Evolutionary conservation across 2,113 vertebrate species (phyloP).

Genomic region (Lonchura striata): DNA sequence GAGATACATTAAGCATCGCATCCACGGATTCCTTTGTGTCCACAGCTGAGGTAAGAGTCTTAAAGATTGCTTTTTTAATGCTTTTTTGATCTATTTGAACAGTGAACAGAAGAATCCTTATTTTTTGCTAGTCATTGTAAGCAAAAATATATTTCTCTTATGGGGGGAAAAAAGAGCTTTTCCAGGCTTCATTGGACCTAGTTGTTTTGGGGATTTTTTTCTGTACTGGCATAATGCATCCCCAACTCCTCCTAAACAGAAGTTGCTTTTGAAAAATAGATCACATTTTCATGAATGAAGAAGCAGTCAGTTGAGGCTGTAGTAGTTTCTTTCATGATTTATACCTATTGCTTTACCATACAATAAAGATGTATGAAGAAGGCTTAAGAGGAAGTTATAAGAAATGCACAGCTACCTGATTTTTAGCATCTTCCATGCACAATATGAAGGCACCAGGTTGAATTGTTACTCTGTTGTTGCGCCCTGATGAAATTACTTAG

Average conservation of each 20-base stretch:
- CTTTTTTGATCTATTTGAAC: neutral
- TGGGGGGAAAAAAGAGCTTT: neutral
- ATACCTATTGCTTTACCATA: neutral
- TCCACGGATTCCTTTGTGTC: conserved; percentile 93
- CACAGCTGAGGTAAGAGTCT: conserved; percentile 84
- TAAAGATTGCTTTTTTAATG: neutral
- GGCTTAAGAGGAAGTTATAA: neutral
- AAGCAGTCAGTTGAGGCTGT: neutral
- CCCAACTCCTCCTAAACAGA: neutral
- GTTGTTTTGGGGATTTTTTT: neutral
- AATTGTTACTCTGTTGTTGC: neutral
- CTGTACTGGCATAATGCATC: neutral
- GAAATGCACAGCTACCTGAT: neutral
- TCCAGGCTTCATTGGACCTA: neutral
- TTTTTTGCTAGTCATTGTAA: neutral
- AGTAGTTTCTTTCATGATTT: neutral
- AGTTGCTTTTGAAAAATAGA: neutral
- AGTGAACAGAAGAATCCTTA: neutral
- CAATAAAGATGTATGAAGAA: neutral
- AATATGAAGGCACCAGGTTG: neutral
- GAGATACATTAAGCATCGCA: conserved; percentile 85
- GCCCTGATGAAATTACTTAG: accelerated
- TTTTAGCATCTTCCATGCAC: neutral
- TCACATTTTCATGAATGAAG: neutral
- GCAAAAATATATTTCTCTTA: neutral